Conservation (phyloP, 2,797 vertebrate species). For the Sphenodon punctatus region DNA sequence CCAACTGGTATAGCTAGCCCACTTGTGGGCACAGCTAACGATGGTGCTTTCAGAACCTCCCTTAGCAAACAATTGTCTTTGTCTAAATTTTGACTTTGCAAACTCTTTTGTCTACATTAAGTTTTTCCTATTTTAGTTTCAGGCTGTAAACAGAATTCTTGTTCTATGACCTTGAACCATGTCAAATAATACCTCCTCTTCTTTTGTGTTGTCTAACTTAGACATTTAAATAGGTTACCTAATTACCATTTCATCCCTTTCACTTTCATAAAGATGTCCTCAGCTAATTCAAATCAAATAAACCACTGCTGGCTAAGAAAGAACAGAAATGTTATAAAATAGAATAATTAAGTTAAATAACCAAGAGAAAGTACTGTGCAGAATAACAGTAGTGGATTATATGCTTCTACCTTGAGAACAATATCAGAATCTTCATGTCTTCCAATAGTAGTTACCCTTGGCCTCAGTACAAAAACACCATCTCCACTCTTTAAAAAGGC, state of each 20-base stretch:
- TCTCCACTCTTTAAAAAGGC: conserved; percentile 75
- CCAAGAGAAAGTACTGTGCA: neutral
- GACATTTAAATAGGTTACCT: neutral
- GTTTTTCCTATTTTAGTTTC: neutral
- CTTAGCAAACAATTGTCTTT: neutral
- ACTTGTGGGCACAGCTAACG: neutral
- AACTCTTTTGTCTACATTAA: neutral
- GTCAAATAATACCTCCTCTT: neutral
- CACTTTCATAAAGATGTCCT: too few species aligned
- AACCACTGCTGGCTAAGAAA: neutral
- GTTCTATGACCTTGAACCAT: neutral
- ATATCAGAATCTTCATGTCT: conserved; percentile 75
- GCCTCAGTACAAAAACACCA: conserved; percentile 72
- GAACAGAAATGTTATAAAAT: neutral
- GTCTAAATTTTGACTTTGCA: neutral
- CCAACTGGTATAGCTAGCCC: neutral
- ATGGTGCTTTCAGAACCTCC: neutral
- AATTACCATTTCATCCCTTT: neutral
- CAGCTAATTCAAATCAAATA: neutral
- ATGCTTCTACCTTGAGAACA: conserved; percentile 74
- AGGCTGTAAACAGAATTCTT: neutral
- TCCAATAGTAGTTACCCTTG: conserved; percentile 68
- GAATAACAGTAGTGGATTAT: neutral
- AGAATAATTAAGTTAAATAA: neutral
- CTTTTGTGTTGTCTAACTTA: neutral